Percentiles rank a stretch among this genome's conserved stretches.
Evolutionary conservation across 2,113 vertebrate genomes (phyloP).

Genomic region (human): DNA sequence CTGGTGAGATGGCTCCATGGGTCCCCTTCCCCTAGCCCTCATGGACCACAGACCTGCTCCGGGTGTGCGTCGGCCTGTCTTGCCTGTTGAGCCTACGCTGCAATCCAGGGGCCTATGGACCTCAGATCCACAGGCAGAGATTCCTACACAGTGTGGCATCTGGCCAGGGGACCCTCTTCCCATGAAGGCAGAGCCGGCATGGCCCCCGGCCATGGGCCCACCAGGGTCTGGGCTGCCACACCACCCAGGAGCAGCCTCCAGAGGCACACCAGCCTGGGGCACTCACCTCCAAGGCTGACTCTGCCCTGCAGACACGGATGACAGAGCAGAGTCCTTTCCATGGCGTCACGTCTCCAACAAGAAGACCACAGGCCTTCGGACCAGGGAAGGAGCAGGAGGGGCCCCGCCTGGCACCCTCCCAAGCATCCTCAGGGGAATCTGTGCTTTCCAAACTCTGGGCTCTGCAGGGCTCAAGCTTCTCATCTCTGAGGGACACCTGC

Average conservation of each 20-base stretch:
- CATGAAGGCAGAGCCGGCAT: fast-evolving
- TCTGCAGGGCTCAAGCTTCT: neutral
- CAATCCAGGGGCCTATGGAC: neutral
- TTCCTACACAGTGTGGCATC: fast-evolving
- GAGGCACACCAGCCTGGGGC: neutral
- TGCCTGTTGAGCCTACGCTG: neutral
- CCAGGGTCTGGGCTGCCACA: fast-evolving
- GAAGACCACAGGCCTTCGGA: neutral
- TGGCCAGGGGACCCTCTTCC: neutral
- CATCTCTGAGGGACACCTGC: neutral
- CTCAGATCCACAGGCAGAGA: neutral
- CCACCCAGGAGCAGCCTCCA: neutral
- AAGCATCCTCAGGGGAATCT: neutral
- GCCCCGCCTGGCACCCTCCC: neutral
- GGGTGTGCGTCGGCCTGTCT: neutral
- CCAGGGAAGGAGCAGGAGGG: fast-evolving
- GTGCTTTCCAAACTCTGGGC: neutral
- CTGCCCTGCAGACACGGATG: fast-evolving
- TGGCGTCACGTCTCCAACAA: fast-evolving
- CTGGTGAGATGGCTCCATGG: fast-evolving
- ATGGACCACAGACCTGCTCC: neutral
- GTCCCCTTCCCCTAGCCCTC: no score
- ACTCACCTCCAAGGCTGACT: fast-evolving
- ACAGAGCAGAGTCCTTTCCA: neutral
- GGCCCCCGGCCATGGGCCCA: fast-evolving